Conservation (phyloP, 2,888 invertebrate genomes). For the Drosophila neonasuta region DNA sequence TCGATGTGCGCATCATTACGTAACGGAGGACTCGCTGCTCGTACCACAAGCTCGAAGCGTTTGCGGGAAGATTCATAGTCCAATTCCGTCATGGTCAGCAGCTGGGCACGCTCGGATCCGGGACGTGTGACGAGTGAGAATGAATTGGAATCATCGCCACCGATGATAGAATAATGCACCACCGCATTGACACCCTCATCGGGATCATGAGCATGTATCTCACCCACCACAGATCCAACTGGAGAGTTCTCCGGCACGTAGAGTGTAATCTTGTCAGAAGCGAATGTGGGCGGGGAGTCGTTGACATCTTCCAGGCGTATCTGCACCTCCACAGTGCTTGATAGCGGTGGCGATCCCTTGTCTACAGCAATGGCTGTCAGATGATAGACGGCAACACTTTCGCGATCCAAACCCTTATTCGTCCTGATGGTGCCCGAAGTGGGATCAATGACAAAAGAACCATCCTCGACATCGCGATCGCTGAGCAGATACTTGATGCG, state of each 20-base stretch:
- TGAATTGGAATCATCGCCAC: slow-evolving; percentile 93
- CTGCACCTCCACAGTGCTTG: slow-evolving; percentile 88
- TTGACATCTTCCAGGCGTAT: slow-evolving; percentile 94
- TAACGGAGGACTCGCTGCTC: slow-evolving; percentile 95
- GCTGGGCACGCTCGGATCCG: slow-evolving; percentile 92
- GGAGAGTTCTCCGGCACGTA: slow-evolving; percentile 98
- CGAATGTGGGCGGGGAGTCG: slow-evolving; percentile 94
- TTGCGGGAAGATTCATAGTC: slow-evolving; percentile 98
- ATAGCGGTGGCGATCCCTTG: slow-evolving; percentile 90
- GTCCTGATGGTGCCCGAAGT: slow-evolving; percentile 96
- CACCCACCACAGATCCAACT: slow-evolving; percentile 95
- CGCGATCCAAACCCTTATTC: slow-evolving; percentile 94
- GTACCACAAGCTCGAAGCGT: slow-evolving; percentile 92
- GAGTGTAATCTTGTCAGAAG: slow-evolving; percentile 92
- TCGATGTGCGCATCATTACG: slow-evolving; percentile 94
- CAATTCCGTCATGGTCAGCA: slow-evolving; percentile 93
- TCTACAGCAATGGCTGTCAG: slow-evolving; percentile 94
- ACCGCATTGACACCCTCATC: slow-evolving; percentile 96
- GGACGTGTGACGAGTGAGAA: slow-evolving; percentile 92
- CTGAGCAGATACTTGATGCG: slow-evolving; percentile 91
- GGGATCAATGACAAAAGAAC: slow-evolving; percentile 95
- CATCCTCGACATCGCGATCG: slow-evolving; percentile 89
- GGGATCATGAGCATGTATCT: slow-evolving; percentile 94
- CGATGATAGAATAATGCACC: slow-evolving; percentile 97
- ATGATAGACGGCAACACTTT: slow-evolving; percentile 92